Percentiles rank a stretch among this genome's conserved stretches.
These are phyloP conservation scores for Callipepla squamata DNA, from an alignment of 2,113 vertebrate genomes.

Conservation along the genomic window DNA sequence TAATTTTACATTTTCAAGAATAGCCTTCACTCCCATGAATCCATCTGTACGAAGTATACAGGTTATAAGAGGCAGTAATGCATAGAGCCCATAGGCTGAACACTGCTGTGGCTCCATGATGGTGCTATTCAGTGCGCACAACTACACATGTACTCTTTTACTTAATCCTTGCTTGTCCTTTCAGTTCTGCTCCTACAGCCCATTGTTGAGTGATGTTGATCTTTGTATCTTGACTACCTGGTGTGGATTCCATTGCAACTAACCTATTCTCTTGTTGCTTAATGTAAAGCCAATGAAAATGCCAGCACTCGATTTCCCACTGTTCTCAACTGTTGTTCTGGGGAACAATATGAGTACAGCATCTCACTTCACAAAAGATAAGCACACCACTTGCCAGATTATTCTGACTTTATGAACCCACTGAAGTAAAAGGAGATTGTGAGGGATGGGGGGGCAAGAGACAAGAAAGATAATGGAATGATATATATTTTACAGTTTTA, in stretches of 20 bases:
- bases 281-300: not conserved
- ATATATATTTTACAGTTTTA: not conserved
- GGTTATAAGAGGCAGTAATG: not conserved
- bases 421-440: not conserved
- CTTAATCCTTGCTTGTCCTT: not conserved
- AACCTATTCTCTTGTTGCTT: not conserved
- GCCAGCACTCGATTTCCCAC: not conserved
- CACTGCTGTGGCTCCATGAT: not conserved
- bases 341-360: not conserved
- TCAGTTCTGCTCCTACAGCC: not conserved
- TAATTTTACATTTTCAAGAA: not conserved
- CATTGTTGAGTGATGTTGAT: not conserved
- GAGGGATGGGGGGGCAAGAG: not conserved
- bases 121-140: not conserved
- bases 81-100: not conserved
- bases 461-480: not conserved
- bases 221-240: not conserved
- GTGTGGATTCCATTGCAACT: constrained; percentile 2
- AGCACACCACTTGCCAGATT: not conserved
- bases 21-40: not conserved
- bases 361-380: not conserved
- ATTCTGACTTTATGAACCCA: not conserved
- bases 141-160: not conserved
- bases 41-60: rapidly evolving
- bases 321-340: constrained; percentile 5